phyloP scores from a whole-genome alignment of 64 coral and sea anemone species.

The Actinia tenebrosa region DNA sequence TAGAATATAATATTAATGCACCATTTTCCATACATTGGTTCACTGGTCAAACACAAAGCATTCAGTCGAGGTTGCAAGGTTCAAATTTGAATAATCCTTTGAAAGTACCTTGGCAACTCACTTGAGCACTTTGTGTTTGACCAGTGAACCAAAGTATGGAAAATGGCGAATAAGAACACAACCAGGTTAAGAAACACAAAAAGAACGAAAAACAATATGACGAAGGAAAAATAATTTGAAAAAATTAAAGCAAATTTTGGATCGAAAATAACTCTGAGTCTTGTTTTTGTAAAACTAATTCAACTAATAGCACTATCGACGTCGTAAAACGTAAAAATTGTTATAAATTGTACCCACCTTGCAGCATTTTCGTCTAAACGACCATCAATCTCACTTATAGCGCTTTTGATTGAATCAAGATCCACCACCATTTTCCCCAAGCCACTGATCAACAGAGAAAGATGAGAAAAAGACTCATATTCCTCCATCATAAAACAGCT shows the following conservation, averaged over 20 bases:
- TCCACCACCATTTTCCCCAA: slow-evolving; percentile 39
- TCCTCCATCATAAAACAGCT: slow-evolving; percentile 2
- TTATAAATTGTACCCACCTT: slow-evolving; percentile 16
- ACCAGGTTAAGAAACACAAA: too few relatives aligned
- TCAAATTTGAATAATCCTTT: too few relatives aligned
- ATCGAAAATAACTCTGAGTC: not conserved
- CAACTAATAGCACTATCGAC: not conserved
- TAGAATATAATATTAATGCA: too few relatives aligned
- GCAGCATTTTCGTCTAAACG: slow-evolving; percentile 41
- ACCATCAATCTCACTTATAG: slow-evolving; percentile 38
- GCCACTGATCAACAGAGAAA: slow-evolving; percentile 49
- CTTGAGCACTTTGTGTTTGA: too few relatives aligned
- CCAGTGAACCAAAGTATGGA: too few relatives aligned
- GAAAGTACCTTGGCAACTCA: too few relatives aligned
- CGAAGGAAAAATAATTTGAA: not conserved
- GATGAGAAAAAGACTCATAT: not conserved
- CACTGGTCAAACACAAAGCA: too few relatives aligned
- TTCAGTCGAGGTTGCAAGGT: too few relatives aligned
- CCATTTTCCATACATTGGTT: too few relatives aligned
- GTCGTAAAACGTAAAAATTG: not conserved
- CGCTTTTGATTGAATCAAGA: slow-evolving; percentile 35
- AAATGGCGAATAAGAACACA: too few relatives aligned
- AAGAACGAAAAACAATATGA: too few relatives aligned
- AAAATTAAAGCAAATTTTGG: too few relatives aligned
- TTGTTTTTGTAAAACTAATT: not conserved